phyloP scores from a whole-genome alignment of 2,888 invertebrate genomes.

The Phania funesta region DNA sequence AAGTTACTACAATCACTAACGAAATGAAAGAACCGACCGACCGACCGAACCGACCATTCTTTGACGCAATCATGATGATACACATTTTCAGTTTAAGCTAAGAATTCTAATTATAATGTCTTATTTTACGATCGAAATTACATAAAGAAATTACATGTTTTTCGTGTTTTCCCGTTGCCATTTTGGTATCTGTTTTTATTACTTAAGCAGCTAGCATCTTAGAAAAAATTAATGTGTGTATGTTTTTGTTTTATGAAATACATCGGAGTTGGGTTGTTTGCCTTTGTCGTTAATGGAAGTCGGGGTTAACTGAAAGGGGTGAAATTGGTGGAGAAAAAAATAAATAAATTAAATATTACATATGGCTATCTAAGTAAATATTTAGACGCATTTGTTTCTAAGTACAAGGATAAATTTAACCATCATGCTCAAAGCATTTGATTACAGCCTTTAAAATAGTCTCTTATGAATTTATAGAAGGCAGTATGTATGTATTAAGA shows the following conservation, averaged over 20 bases:
- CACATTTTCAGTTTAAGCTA: no score
- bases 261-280: conserved; percentile 60
- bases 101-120: neutral
- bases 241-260: conserved; percentile 67
- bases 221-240: conserved; percentile 54
- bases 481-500: neutral
- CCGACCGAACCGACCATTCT: no score
- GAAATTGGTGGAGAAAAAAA: conserved; percentile 36
- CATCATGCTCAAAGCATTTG: neutral
- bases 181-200: conserved; percentile 65
- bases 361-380: neutral
- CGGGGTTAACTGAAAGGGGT: conserved; percentile 69
- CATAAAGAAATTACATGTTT: conserved; percentile 48
- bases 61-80: no score
- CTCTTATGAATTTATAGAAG: neutral
- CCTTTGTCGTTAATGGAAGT: conserved; percentile 70
- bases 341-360: neutral
- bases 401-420: no score
- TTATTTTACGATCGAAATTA: conserved; percentile 33
- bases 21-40: no score
- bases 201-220: conserved; percentile 67
- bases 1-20: no score
- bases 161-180: conserved; percentile 64
- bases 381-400: neutral
- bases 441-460: neutral